phyloP scores from a whole-genome alignment of 1,140 invertebrate genomes.

The Trachelipus rathkii region DNA sequence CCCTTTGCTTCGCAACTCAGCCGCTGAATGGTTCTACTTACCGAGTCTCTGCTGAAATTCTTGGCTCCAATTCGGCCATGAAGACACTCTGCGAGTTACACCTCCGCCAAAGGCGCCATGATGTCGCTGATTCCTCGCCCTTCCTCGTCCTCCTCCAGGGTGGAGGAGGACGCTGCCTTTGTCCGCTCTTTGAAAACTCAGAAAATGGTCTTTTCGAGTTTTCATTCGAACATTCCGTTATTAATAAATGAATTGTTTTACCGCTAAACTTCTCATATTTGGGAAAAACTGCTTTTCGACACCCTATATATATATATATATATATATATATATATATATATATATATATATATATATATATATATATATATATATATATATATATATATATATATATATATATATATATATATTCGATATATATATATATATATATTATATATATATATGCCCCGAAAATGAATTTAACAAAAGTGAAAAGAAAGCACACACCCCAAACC shows the following conservation, averaged over 20 bases:
- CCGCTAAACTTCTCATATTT: neutral
- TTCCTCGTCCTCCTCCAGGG: conserved; percentile 81
- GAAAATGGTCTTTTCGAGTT: neutral
- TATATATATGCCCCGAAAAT: too few relatives aligned
- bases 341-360: too few relatives aligned
- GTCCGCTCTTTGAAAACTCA: neutral
- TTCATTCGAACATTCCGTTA: neutral
- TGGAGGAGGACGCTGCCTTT: neutral
- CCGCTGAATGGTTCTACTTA: conserved; percentile 48
- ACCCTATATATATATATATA: too few relatives aligned
- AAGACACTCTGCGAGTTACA: conserved; percentile 68
- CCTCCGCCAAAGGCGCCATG: conserved; percentile 78
- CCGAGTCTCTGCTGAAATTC: conserved; percentile 70
- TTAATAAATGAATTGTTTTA: neutral
- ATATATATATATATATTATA: too few relatives aligned
- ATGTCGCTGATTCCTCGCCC: conserved; percentile 92
- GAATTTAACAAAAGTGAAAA: too few relatives aligned
- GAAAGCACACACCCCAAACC: too few relatives aligned
- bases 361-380: too few relatives aligned
- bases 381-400: too few relatives aligned
- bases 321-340: too few relatives aligned
- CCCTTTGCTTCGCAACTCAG: too few relatives aligned
- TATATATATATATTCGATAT: too few relatives aligned
- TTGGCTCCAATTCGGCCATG: conserved; percentile 72
- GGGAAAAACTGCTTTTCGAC: neutral